Conservation (phyloP, 1,140 invertebrate species). For the Drosophila tropicalis region DNA sequence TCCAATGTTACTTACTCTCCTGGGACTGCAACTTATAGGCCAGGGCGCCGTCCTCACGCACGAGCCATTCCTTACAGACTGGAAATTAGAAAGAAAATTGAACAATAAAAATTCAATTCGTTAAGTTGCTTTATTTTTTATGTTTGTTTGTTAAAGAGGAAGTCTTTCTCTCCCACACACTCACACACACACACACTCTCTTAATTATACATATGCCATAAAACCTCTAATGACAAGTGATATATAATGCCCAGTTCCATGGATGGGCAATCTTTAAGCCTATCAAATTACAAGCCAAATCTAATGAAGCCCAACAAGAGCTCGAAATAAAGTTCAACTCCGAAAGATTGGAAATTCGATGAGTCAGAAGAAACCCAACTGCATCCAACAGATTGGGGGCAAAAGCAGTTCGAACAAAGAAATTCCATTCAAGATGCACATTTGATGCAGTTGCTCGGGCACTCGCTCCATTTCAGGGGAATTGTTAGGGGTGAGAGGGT, state of each 20-base stretch:
- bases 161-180: background rate
- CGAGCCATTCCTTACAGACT: slow-evolving; percentile 95
- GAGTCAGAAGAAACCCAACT: slow-evolving; percentile 52
- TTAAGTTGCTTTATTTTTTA: slow-evolving; percentile 52
- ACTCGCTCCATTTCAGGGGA: background rate
- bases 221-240: slow-evolving; percentile 61
- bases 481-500: slow-evolving; percentile 22
- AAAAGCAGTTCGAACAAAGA: slow-evolving; percentile 54
- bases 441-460: slow-evolving; percentile 26
- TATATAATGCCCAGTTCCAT: slow-evolving; percentile 45
- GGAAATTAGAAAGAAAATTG: slow-evolving; percentile 79
- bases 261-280: slow-evolving; percentile 19
- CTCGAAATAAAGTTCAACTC: slow-evolving; percentile 38
- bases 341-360: slow-evolving; percentile 52
- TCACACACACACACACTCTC: too few relatives aligned
- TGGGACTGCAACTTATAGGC: slow-evolving; percentile 95
- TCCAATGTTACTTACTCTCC: slow-evolving; percentile 88
- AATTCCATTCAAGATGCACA: slow-evolving; percentile 74
- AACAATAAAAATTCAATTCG: slow-evolving; percentile 31
- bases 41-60: slow-evolving; percentile 95
- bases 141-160: slow-evolving; percentile 46
- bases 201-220: slow-evolving; percentile 50
- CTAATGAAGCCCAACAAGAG: slow-evolving; percentile 68
- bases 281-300: slow-evolving; percentile 59
- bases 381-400: slow-evolving; percentile 33